These are phyloP conservation scores for Rhinopomastus cyanomelas DNA, from an alignment of 2,113 vertebrate genomes.

Conservation along the genomic window DNA sequence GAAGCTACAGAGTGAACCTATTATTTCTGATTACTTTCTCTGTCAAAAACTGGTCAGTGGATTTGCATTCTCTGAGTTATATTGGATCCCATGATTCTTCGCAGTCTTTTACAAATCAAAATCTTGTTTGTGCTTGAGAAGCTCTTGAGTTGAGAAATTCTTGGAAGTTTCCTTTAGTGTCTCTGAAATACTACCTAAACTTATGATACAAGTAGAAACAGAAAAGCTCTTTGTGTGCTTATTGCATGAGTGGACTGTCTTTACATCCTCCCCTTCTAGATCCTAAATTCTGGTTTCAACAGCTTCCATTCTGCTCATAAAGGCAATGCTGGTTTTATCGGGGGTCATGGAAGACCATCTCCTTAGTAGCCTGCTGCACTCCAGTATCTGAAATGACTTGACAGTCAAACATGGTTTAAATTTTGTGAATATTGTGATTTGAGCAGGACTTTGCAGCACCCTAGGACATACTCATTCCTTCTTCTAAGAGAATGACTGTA, in stretches of 20 bases:
- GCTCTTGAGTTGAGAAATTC: neutral
- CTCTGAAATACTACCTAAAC: neutral
- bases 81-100: neutral
- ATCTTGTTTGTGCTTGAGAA: neutral
- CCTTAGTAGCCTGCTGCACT: neutral
- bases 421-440: neutral
- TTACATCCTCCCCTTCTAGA: neutral
- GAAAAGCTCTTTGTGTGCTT: neutral
- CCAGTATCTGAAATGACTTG: neutral
- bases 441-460: neutral
- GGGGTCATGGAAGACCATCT: neutral
- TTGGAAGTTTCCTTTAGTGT: neutral
- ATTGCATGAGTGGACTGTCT: neutral
- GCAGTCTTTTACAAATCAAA: neutral
- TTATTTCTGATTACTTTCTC: neutral
- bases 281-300: neutral
- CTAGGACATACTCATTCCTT: neutral
- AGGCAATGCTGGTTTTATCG: too few relatives aligned
- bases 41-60: neutral
- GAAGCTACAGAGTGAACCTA: neutral
- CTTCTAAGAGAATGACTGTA: neutral
- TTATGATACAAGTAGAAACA: neutral
- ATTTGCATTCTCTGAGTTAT: neutral
- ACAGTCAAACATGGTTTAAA: neutral
- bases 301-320: neutral